A percentile compares a stretch with the other conserved stretches of the same genome.
Conservation (phyloP, 2,888 invertebrate genomes). For the Diadegma fenestrale region DNA sequence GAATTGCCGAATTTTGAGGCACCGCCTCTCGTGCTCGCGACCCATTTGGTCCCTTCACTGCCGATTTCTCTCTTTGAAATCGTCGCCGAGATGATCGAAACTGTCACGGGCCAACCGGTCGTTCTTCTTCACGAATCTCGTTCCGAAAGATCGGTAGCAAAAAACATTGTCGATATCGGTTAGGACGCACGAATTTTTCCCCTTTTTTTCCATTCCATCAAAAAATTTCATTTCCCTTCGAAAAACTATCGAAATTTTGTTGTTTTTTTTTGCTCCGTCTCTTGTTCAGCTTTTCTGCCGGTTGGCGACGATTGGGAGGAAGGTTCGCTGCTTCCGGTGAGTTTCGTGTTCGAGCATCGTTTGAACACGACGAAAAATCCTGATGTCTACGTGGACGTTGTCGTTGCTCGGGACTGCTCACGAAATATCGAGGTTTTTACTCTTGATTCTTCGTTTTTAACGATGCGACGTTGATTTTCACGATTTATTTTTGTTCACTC, state of each 20-base stretch:
- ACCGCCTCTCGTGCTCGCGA: conserved; percentile 77
- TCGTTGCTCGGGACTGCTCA: conserved; percentile 76
- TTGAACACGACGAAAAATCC: conserved; percentile 75
- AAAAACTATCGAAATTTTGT: not conserved
- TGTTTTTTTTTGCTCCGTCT: not conserved
- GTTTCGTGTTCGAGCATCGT: conserved; percentile 79
- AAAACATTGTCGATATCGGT: conserved; percentile 79
- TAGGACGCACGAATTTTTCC: conserved; percentile 12
- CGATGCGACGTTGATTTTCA: not conserved
- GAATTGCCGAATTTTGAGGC: conserved; percentile 60
- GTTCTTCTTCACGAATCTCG: conserved; percentile 77
- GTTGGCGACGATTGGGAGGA: conserved; percentile 74
- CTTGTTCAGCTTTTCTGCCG: conserved; percentile 77
- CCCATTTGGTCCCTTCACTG: conserved; percentile 80
- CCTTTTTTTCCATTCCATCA: not conserved
- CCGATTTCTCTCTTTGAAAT: conserved; percentile 78
- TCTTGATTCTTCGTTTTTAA: not conserved
- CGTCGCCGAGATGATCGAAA: conserved; percentile 78
- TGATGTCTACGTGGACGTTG: conserved; percentile 77
- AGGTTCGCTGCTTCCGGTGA: conserved; percentile 76
- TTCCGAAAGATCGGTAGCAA: conserved; percentile 75
- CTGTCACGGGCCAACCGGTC: conserved; percentile 76
- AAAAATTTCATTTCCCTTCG: not conserved
- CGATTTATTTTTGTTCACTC: not conserved
- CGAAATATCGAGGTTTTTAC: conserved; percentile 73